phyloP scores from a whole-genome alignment of 2,113 vertebrate genomes.

The Planiliza haematocheilus region DNA sequence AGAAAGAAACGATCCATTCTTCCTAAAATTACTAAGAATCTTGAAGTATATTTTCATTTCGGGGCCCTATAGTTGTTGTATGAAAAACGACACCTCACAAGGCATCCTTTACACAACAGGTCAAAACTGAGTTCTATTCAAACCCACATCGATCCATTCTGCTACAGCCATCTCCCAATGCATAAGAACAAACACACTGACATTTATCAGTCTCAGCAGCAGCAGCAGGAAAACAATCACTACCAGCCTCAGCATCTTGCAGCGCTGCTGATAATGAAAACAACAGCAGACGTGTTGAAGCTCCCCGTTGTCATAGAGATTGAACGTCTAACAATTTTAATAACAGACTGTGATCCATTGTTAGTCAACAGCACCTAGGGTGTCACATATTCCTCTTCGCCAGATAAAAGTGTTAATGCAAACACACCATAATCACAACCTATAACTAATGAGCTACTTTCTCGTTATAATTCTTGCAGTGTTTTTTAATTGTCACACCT shows the following conservation, averaged over 20 bases:
- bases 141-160: too few species aligned
- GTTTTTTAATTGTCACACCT: too few species aligned
- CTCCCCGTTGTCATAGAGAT: constrained; percentile 19
- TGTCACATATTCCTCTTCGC: not conserved
- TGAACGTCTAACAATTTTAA: not conserved
- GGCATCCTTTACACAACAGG: too few species aligned
- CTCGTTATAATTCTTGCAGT: not conserved
- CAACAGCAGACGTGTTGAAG: constrained; percentile 4
- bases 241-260: constrained; percentile 11
- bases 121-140: too few species aligned
- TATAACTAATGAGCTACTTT: not conserved
- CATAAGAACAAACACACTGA: not conserved
- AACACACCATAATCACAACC: too few species aligned
- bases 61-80: too few species aligned
- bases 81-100: too few species aligned
- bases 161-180: not conserved
- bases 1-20: too few species aligned
- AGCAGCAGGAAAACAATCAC: constrained; percentile 8
- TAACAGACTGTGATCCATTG: not conserved
- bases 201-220: constrained; percentile 1
- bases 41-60: too few species aligned
- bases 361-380: not conserved
- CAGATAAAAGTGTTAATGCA: not conserved
- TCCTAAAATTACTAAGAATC: too few species aligned
- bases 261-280: constrained; percentile 8